Evolutionary conservation across 2,888 invertebrate genomes (phyloP).

Genomic region (Agrypnus murinus): DNA sequence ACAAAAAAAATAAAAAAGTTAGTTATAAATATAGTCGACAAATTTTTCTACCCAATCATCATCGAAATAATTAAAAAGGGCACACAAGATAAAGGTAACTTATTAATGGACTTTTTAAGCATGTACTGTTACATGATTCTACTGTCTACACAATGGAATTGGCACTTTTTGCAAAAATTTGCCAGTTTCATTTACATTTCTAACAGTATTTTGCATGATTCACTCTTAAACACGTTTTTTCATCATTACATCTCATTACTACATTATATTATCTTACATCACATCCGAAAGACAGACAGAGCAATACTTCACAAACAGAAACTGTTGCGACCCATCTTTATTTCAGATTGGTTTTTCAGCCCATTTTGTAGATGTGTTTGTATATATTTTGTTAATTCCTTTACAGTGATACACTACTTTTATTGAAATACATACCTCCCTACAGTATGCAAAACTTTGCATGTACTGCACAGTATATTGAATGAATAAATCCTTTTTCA

Average conservation of each 20-base stretch:
- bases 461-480: too few species aligned
- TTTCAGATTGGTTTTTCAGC: too few species aligned
- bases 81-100: conserved; percentile 31
- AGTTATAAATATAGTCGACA: conserved; percentile 8
- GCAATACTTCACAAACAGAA: conserved; percentile 48
- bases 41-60: conserved; percentile 20
- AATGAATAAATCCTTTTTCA: too few species aligned
- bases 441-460: too few species aligned
- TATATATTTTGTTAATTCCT: too few species aligned
- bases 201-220: conserved; percentile 39
- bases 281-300: conserved; percentile 64
- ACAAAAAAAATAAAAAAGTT: conserved; percentile 10
- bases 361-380: too few species aligned
- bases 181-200: conserved; percentile 33
- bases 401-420: too few species aligned
- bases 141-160: conserved; percentile 36
- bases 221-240: conserved; percentile 49
- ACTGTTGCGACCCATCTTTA: conserved; percentile 18
- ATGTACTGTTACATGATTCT: conserved; percentile 40
- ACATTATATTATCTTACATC: conserved; percentile 51
- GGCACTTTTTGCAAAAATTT: conserved; percentile 15
- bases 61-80: neutral
- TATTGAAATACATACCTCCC: too few species aligned
- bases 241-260: conserved; percentile 53
- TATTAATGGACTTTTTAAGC: conserved; percentile 40